Evolutionary conservation across 2,797 vertebrate species (phyloP).

Genomic region (Pseudochromis fuscus): DNA sequence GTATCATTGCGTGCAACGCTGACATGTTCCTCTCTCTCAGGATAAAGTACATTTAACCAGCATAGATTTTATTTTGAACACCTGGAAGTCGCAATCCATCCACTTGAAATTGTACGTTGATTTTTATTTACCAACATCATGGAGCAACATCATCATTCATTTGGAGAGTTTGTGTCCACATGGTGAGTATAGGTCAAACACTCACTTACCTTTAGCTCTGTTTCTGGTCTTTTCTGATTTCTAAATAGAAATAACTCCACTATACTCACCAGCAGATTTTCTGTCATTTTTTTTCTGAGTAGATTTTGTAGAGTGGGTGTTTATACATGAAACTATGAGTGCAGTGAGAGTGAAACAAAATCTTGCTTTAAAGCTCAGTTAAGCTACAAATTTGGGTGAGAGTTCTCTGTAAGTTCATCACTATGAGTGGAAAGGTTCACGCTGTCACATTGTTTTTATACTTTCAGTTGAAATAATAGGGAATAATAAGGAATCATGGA

Average conservation of each 20-base stretch:
- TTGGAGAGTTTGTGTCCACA: neutral
- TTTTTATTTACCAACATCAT: too few relatives aligned
- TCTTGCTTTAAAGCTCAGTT: neutral
- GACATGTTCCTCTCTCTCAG: neutral
- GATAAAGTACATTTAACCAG: neutral
- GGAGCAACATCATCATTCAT: neutral
- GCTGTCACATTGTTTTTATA: too few relatives aligned
- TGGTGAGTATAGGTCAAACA: neutral
- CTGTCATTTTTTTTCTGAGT: too few relatives aligned
- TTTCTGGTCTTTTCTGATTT: neutral
- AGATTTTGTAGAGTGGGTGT: too few relatives aligned
- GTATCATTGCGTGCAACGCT: neutral
- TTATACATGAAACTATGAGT: too few relatives aligned
- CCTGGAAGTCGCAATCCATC: too few relatives aligned
- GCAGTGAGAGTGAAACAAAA: too few relatives aligned
- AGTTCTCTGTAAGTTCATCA: neutral
- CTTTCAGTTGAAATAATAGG: too few relatives aligned
- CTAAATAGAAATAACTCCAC: neutral
- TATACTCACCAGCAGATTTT: too few relatives aligned
- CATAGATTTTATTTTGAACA: neutral
- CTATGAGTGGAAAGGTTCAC: too few relatives aligned
- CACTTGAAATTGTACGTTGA: too few relatives aligned
- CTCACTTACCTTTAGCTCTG: neutral
- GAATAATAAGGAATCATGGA: too few relatives aligned
- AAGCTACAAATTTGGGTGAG: neutral